These are phyloP conservation scores for Pogonus chalceus DNA, from an alignment of 1,140 invertebrate genomes.

Conservation along the genomic window DNA sequence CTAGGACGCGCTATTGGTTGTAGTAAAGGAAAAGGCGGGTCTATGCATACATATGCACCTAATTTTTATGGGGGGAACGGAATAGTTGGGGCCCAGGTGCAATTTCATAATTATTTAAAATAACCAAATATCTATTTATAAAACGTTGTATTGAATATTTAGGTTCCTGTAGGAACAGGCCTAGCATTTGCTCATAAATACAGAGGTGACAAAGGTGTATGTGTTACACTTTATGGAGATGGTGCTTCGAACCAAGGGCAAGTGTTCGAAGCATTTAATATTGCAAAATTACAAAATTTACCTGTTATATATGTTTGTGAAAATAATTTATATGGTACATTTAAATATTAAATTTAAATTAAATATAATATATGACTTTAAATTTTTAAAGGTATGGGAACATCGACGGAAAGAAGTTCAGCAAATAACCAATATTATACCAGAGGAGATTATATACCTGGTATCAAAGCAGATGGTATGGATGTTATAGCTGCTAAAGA, in stretches of 20 bases:
- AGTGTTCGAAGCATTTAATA: conserved; percentile 73
- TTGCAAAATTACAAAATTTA: conserved; percentile 83
- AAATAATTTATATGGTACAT: conserved; percentile 88
- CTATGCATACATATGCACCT: conserved; percentile 83
- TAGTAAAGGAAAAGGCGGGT: conserved; percentile 90
- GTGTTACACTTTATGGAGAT: conserved; percentile 88
- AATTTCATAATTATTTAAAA: conserved; percentile 10
- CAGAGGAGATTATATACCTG: conserved; percentile 91
- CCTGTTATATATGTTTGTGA: conserved; percentile 95
- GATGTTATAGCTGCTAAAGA: conserved; percentile 88
- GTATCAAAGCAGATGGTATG: conserved; percentile 94
- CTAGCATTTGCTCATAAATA: conserved; percentile 91
- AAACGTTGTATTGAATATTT: background rate
- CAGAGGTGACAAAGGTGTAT: conserved; percentile 68
- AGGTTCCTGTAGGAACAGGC: conserved; percentile 89
- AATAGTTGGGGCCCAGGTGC: conserved; percentile 95
- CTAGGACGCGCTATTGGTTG: conserved; percentile 80
- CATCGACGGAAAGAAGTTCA: conserved; percentile 76
- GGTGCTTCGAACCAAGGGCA: conserved; percentile 94
- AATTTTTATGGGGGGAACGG: conserved; percentile 99
- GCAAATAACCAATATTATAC: conserved; percentile 88
- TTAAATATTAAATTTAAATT: background rate
- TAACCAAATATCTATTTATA: background rate
- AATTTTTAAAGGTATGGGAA: conserved; percentile 70
- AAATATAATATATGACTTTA: background rate